phyloP scores from a whole-genome alignment of 53 echinoderm and acorn worm genomes.

The Astropecten irregularis region DNA sequence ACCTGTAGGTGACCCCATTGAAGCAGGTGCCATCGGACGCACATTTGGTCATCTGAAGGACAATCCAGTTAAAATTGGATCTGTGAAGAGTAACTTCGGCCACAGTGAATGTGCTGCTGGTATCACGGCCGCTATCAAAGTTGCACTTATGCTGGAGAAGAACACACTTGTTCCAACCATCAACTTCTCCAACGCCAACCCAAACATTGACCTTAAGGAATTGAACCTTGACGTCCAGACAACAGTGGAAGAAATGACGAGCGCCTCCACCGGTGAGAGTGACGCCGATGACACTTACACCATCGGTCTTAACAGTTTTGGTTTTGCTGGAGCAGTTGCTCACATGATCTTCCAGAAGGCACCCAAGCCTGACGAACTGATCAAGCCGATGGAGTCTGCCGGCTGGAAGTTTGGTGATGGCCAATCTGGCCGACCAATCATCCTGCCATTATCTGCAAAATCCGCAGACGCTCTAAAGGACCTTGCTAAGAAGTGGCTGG shows the following conservation, averaged over 20 bases:
- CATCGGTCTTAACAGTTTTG: conserved; percentile 94
- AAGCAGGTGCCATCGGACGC: conserved; percentile 87
- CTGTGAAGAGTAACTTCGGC: conserved; percentile 96
- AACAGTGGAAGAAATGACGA: conserved; percentile 59
- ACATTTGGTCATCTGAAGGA: conserved; percentile 67
- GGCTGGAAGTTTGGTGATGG: conserved; percentile 84
- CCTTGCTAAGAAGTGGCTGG: conserved; percentile 75
- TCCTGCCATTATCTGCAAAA: conserved; percentile 91
- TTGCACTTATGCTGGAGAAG: conserved; percentile 90
- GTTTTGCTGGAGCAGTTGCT: conserved; percentile 92
- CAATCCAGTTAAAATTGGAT: conserved; percentile 84
- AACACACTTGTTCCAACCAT: conserved; percentile 82
- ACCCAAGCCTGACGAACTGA: conserved; percentile 42
- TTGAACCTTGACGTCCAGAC: conserved; percentile 82
- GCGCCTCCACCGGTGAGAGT: background rate
- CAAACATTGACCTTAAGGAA: conserved; percentile 76
- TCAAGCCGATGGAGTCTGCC: background rate
- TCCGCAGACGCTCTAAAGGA: conserved; percentile 78
- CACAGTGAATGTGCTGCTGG: conserved; percentile 95
- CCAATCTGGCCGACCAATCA: conserved; percentile 61
- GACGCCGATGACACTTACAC: conserved; percentile 55
- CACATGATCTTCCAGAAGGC: conserved; percentile 93
- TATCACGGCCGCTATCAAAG: conserved; percentile 87
- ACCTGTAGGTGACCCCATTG: conserved; percentile 95
- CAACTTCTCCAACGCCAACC: conserved; percentile 83